Conservation (phyloP, 2,113 vertebrate species). For the Anguilla japonica region DNA sequence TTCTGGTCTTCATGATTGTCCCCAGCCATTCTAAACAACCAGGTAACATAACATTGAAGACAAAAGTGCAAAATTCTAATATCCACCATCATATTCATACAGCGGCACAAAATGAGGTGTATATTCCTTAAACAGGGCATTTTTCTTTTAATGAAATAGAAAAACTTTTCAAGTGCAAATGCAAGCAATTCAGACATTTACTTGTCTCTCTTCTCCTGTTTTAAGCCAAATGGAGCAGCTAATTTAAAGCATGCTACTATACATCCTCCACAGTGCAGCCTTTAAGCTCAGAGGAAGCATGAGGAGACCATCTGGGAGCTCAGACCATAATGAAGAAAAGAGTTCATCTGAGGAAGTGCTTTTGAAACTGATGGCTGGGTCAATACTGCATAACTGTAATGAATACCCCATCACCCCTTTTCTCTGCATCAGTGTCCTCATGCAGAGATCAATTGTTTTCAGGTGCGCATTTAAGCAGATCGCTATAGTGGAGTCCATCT, state of each 20-base stretch:
- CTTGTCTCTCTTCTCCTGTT: not conserved
- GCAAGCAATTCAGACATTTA: not conserved
- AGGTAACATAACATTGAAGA: not conserved
- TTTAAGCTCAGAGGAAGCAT: not conserved
- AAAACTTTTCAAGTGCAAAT: too few species aligned
- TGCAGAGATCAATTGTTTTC: slow-evolving; percentile 8
- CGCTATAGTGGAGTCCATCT: not conserved
- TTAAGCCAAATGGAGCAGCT: not conserved
- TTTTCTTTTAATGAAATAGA: too few species aligned
- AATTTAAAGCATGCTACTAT: slow-evolving; percentile 1
- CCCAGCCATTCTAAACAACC: not conserved
- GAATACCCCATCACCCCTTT: not conserved
- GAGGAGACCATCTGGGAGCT: not conserved
- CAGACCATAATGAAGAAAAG: not conserved
- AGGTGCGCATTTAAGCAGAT: not conserved
- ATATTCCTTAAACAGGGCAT: too few species aligned
- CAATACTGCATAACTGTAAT: slow-evolving; percentile 9
- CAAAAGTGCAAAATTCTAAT: not conserved
- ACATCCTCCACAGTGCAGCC: not conserved
- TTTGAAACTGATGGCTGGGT: not conserved
- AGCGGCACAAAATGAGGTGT: not conserved
- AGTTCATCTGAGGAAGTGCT: not conserved
- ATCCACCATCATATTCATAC: not conserved
- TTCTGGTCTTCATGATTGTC: not conserved
- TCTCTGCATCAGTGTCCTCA: not conserved